Evolutionary conservation across 2,113 vertebrate genomes (phyloP), one percentile per base, ranked within the genome.

Genomic region (Delphinus delphis): DNA sequence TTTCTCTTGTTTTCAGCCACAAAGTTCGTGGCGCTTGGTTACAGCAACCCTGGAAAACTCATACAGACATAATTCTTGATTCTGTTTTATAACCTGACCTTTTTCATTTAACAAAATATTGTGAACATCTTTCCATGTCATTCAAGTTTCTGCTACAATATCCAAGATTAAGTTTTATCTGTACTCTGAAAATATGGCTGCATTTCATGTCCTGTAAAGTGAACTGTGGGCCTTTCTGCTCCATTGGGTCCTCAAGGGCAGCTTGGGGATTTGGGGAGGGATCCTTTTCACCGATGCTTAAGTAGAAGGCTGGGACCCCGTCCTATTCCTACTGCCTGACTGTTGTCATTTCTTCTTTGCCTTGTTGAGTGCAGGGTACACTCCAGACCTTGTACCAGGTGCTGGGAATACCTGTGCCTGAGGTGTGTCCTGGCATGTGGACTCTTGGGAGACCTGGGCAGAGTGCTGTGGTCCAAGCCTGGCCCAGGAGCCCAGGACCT

Each of bases 211-310:
- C 20, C 7, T 68, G 14, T 15, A 28, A 41, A 71, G 62, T 68
- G 44, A 74, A 5, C 20, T 55, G 15, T 33, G 14, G 26, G 20
- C 4, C 28, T 36, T 47, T 62, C 17, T 33, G 15, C 21, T 67
- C 28, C 6, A 0, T 21, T 1, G 14, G 71, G 36, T 65, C 81
- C 77, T 36, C 25, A 6, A n/a, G 63, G 41, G 9, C 63, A n/a
- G 41, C 15, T 2, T 60, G 28, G 15, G 4, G 4, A 9, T 21
- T 5, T 3, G 5, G 28, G 14, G 14, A 8, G 7, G 28, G 3
- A n/a, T 6, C 3, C 50, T 70, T 63, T n/a, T 5, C 36, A 12
- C 4, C 0, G 11, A 18, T 2, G 0, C 0, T n/a, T 5, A 6
- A 13, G 13, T 1, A 8, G 53, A 33, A 36, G 62, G 38, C 11